phyloP scores from a whole-genome alignment of 2,113 vertebrate species.

The Opisthocomus hoazin region DNA sequence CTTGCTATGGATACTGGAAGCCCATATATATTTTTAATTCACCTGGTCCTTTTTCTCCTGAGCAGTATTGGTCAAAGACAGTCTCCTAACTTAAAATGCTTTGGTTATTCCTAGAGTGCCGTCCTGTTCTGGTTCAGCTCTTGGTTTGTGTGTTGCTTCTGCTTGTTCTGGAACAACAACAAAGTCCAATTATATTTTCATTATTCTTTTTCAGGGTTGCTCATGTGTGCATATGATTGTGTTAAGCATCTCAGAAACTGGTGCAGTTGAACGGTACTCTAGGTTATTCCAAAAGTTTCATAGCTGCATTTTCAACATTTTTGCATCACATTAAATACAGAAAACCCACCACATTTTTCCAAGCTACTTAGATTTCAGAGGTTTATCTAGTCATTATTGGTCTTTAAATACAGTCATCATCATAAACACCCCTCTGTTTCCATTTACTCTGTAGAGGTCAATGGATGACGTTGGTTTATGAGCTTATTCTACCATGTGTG shows the following conservation, averaged over 20 bases:
- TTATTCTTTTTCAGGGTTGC: neutral
- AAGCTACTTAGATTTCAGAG: constrained; percentile 68
- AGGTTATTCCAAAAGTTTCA: neutral
- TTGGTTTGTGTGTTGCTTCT: neutral
- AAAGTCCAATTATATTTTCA: neutral
- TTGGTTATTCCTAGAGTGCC: neutral
- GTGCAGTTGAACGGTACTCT: neutral
- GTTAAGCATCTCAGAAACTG: neutral
- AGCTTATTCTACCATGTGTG: constrained; percentile 85
- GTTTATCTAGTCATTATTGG: constrained; percentile 80
- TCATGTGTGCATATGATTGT: neutral
- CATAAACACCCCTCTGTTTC: constrained; percentile 81
- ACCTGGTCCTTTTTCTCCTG: neutral
- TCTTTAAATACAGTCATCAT: constrained; percentile 84
- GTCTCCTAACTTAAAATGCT: neutral
- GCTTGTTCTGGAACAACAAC: neutral
- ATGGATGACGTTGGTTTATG: constrained; percentile 84
- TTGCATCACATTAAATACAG: neutral
- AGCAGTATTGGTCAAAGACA: neutral
- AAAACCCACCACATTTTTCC: neutral
- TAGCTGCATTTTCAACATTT: neutral
- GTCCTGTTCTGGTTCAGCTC: neutral
- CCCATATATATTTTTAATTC: neutral
- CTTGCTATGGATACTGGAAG: neutral
- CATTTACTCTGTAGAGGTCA: constrained; percentile 82